Evolutionary conservation across 2,797 vertebrate species (phyloP).

Genomic region (Emys orbicularis): DNA sequence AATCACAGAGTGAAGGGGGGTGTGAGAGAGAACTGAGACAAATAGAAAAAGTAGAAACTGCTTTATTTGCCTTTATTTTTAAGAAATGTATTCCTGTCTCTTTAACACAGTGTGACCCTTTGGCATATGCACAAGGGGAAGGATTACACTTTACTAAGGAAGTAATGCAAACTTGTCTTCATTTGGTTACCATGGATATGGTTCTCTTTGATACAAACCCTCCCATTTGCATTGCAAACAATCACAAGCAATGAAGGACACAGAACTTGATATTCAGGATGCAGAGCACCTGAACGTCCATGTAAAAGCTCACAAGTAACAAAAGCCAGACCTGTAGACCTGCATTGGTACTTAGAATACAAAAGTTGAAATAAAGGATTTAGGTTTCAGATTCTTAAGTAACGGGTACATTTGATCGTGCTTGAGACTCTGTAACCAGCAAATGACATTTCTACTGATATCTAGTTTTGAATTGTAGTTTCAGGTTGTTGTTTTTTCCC

Average conservation of each 20-base stretch:
- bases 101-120: slow-evolving; percentile 62
- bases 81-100: slow-evolving; percentile 41
- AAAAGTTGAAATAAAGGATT: background rate
- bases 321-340: background rate
- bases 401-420: background rate
- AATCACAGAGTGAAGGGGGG: background rate
- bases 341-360: background rate
- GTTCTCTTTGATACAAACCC: slow-evolving; percentile 65
- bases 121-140: slow-evolving; percentile 56
- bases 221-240: slow-evolving; percentile 85
- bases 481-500: background rate
- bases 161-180: slow-evolving; percentile 78
- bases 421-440: background rate
- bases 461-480: background rate
- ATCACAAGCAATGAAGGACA: slow-evolving; percentile 69
- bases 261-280: slow-evolving; percentile 66
- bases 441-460: background rate
- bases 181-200: slow-evolving; percentile 83
- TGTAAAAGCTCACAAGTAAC: slow-evolving; percentile 32
- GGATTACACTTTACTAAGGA: slow-evolving; percentile 71
- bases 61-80: slow-evolving; percentile 24
- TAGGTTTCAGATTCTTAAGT: background rate
- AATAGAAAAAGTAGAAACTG: background rate
- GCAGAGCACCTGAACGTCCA: slow-evolving; percentile 58
- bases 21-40: background rate